Conservation (phyloP, 2,888 invertebrate species). For the Drymonia ruficornis region DNA sequence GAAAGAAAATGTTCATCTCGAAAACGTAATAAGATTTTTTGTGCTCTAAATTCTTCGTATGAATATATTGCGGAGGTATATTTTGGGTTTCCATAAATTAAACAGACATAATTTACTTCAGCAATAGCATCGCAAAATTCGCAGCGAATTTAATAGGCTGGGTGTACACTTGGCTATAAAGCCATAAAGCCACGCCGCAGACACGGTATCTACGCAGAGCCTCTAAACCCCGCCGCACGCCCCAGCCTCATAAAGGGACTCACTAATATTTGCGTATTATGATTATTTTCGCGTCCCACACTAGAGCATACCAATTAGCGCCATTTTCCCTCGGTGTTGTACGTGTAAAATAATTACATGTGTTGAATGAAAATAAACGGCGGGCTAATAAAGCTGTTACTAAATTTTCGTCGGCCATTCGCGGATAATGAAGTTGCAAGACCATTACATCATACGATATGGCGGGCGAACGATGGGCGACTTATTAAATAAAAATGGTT, state of each 20-base stretch:
- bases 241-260: conserved; percentile 54
- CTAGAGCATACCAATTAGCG: conserved; percentile 57
- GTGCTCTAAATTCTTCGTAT: neutral
- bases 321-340: conserved; percentile 48
- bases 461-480: neutral
- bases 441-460: conserved; percentile 2
- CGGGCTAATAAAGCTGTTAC: conserved; percentile 18
- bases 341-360: conserved; percentile 28
- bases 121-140: conserved; percentile 39
- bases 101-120: neutral
- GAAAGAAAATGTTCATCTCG: conserved; percentile 22
- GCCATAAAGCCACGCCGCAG: conserved; percentile 51
- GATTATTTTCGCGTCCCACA: conserved; percentile 51
- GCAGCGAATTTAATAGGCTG: conserved; percentile 51
- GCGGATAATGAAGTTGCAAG: conserved; percentile 3
- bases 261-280: conserved; percentile 60
- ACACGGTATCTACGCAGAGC: conserved; percentile 39
- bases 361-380: conserved; percentile 34
- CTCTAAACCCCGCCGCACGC: conserved; percentile 43
- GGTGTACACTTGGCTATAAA: conserved; percentile 40
- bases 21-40: conserved; percentile 7
- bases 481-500: too few relatives aligned
- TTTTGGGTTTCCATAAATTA: neutral
- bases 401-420: conserved; percentile 17
- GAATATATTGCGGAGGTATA: neutral